These are phyloP conservation scores for Argya squamiceps DNA, from an alignment of 2,797 vertebrate genomes.

Conservation along the genomic window DNA sequence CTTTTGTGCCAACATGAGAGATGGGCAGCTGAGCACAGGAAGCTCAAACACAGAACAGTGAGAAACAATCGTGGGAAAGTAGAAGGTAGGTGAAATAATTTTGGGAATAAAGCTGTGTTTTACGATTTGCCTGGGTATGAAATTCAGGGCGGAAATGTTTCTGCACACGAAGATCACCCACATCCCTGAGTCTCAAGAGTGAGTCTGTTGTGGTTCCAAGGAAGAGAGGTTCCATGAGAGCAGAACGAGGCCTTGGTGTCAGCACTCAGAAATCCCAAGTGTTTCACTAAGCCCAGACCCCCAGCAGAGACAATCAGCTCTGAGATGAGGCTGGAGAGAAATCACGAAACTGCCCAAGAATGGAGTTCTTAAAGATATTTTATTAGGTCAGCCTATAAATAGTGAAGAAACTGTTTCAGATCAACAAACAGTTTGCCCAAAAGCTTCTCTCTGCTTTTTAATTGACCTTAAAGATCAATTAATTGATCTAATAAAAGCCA, in stretches of 20 bases:
- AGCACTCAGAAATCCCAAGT: not conserved
- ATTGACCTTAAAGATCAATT: not conserved
- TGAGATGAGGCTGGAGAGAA: not conserved
- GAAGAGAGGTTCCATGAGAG: too few species aligned
- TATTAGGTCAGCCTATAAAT: not conserved
- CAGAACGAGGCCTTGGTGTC: not conserved
- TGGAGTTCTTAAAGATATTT: not conserved
- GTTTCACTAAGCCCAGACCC: not conserved
- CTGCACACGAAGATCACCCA: not conserved
- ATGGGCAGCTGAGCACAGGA: not conserved
- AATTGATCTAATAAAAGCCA: not conserved
- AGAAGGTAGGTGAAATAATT: not conserved
- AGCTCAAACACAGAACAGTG: not conserved
- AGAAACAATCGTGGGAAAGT: not conserved
- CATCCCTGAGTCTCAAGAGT: not conserved
- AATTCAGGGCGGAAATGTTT: not conserved
- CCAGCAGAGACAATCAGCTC: not conserved
- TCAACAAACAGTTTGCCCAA: not conserved
- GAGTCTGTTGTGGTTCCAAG: not conserved
- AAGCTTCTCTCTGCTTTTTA: not conserved
- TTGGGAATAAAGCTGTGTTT: not conserved
- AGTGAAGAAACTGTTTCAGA: not conserved
- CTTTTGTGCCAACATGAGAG: not conserved
- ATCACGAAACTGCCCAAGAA: not conserved
- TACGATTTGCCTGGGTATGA: not conserved